A percentile compares a stretch with the other conserved stretches of the same genome.
phyloP scores from a whole-genome alignment of 2,888 invertebrate species.

The Pyrgus malvae region DNA sequence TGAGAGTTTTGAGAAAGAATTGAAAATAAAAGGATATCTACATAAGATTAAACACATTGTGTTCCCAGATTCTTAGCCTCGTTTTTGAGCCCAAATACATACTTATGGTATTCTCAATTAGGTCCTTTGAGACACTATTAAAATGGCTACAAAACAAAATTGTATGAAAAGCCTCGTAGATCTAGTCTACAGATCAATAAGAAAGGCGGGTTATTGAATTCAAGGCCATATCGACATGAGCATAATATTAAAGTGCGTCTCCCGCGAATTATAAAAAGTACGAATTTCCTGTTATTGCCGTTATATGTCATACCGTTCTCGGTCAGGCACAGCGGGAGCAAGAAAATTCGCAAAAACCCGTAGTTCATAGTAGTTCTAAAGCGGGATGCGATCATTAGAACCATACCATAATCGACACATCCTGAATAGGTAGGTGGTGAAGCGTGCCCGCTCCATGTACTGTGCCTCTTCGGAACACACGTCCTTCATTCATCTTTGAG shows the following conservation, averaged over 20 bases:
- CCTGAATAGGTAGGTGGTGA: constrained; percentile 76
- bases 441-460: constrained; percentile 61
- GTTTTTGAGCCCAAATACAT: no score
- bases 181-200: neutral
- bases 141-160: no score
- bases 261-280: constrained; percentile 41
- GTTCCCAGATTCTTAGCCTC: no score
- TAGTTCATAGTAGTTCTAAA: constrained; percentile 64
- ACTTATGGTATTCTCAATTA: no score
- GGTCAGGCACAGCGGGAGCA: constrained; percentile 52
- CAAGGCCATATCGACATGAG: constrained; percentile 22
- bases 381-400: constrained; percentile 75
- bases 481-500: constrained; percentile 66
- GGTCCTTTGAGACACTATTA: no score
- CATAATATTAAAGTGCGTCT: constrained; percentile 23
- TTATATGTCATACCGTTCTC: constrained; percentile 73
- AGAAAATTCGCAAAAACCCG: constrained; percentile 70
- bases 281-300: constrained; percentile 57
- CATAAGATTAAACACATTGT: no score
- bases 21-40: no score
- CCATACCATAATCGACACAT: constrained; percentile 75
- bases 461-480: constrained; percentile 33
- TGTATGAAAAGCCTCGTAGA: no score
- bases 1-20: neutral
- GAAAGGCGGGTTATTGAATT: neutral